Base-by-base conservation (phyloP, 2,888 invertebrate species). In the Isoperla grammatica region DNA sequence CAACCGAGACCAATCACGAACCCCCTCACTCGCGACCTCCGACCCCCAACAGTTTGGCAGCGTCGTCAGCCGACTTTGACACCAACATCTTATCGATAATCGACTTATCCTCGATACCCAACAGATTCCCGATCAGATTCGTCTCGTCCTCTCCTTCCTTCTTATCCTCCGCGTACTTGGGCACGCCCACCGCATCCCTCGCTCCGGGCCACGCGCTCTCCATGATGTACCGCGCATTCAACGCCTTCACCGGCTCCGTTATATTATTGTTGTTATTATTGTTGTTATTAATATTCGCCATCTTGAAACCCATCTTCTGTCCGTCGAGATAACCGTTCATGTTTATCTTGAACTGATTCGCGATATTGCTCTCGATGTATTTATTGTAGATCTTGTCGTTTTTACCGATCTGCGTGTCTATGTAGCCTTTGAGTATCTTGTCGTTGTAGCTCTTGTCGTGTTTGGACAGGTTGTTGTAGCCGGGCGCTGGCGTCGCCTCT, bases 71-170 rank as follows among this genome's bases (percentile, higher is more conserved):
- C 1, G 88, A 84, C 57, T 71, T 72, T 22, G 90, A 89, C 2
- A 87, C 82, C 35, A 95, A 81, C 65, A 90, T 82, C 74, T 88
- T 87, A 70, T 95, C 94, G 57, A 95, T 87, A 62, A 90, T 84
- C 13, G 88, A 87, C 66, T 87, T 85, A 73, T 92, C 93, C 43
- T 88, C 85, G 62, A 95, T 90, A 0, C 94, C 95, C 15, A 95
- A 77, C 1, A 95, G 79, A 74, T 94, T 93, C 9, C 93, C 92
- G 67, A 95, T 92, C 60, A 95, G 80, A 72, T 93, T 92, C 80
- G 55, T 58, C 19, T 57, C 60, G 12, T 54, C 57, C 20, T 56
- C 59, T 20, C 55, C 37, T 12, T 66, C 81, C 76, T 2, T 77
- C 76, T 19, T 76, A 76, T 66, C 80, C 69, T 23, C 55, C 60